A percentile compares a stretch with the other conserved stretches of the same genome.
Evolutionary conservation across 2,797 vertebrate genomes (phyloP).

Genomic region (Babyrousa celebensis): DNA sequence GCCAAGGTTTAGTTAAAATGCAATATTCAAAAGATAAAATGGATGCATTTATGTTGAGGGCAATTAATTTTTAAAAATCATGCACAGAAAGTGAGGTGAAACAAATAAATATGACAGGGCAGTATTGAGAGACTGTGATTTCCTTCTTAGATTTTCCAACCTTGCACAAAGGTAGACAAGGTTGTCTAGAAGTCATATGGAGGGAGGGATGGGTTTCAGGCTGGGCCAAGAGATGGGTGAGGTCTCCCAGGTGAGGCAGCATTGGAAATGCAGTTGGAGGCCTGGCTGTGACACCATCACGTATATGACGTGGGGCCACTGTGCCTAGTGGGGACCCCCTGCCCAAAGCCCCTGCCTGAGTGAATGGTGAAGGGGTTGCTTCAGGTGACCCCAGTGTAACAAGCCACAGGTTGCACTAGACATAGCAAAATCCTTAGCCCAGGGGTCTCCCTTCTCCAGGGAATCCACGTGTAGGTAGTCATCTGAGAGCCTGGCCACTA

Average conservation of each 20-base stretch:
- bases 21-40: neutral
- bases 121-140: rapidly evolving
- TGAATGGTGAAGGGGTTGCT: too few species aligned
- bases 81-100: neutral
- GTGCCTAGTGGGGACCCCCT: neutral
- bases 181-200: neutral
- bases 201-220: neutral
- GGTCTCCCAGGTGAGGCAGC: neutral
- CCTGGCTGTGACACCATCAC: too few species aligned
- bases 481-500: rapidly evolving
- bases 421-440: neutral
- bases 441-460: too few species aligned
- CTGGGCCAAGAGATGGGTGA: rapidly evolving
- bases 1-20: neutral
- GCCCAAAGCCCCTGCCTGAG: neutral
- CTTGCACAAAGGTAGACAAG: rapidly evolving
- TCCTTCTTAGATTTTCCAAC: neutral
- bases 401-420: too few species aligned
- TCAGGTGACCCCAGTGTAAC: neutral
- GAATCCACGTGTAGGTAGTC: rapidly evolving
- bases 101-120: too few species aligned
- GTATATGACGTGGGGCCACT: neutral
- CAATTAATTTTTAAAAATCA: too few species aligned
- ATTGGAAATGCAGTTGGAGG: rapidly evolving
- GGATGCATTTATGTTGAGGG: neutral